Evolutionary conservation across 2,888 invertebrate genomes (phyloP).

Genomic region (Pachliopta kotzebuea): DNA sequence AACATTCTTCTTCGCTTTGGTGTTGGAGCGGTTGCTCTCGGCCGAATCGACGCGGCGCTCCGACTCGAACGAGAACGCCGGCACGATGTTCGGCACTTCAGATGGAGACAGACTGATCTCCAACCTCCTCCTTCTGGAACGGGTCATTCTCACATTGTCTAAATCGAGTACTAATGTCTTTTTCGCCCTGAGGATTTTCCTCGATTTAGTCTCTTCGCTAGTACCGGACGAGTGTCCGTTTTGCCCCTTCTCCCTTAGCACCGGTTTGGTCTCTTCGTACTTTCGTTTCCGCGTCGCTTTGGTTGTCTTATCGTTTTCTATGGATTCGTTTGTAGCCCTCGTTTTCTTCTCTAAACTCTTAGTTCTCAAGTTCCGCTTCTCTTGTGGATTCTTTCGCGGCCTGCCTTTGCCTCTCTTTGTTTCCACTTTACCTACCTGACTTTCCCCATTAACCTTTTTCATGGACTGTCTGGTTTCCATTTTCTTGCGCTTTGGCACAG

Average conservation of each 20-base stretch:
- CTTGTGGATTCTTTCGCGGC: slow-evolving; percentile 34
- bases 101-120: slow-evolving; percentile 67
- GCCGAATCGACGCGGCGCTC: slow-evolving; percentile 55
- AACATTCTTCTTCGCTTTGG: slow-evolving; percentile 36
- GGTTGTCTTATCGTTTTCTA: slow-evolving; percentile 66
- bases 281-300: slow-evolving; percentile 59
- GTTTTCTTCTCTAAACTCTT: slow-evolving; percentile 39
- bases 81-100: slow-evolving; percentile 51
- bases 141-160: slow-evolving; percentile 59
- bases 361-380: slow-evolving; percentile 37
- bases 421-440: slow-evolving; percentile 45
- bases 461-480: slow-evolving; percentile 45
- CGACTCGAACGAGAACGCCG: slow-evolving; percentile 63
- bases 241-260: slow-evolving; percentile 69
- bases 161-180: slow-evolving; percentile 43
- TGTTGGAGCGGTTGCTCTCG: slow-evolving; percentile 50
- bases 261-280: slow-evolving; percentile 61
- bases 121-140: slow-evolving; percentile 57
- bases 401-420: slow-evolving; percentile 38
- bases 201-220: slow-evolving; percentile 42
- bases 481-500: slow-evolving; percentile 67
- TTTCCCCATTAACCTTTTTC: slow-evolving; percentile 41
- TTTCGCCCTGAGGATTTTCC: slow-evolving; percentile 54
- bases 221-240: slow-evolving; percentile 52
- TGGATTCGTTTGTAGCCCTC: slow-evolving; percentile 65